Evolutionary conservation across 2,797 vertebrate genomes (phyloP).

Genomic region (Pelobates cultripes): DNA sequence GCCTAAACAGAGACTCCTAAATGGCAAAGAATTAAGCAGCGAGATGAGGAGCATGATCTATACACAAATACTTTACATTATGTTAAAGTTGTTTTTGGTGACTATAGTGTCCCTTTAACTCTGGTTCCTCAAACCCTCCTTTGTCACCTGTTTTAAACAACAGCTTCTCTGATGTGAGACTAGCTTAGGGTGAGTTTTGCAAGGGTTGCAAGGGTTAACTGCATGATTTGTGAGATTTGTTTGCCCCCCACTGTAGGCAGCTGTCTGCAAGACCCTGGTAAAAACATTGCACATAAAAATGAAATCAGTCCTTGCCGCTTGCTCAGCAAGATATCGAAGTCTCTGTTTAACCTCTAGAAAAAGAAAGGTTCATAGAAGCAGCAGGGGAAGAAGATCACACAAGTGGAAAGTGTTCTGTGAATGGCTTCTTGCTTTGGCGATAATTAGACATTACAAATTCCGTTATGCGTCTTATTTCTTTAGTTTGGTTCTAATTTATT

Average conservation of each 20-base stretch:
- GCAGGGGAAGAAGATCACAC: slow-evolving; percentile 10
- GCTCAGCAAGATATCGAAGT: slow-evolving; percentile 36
- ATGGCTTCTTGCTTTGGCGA: neutral
- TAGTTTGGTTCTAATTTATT: no score
- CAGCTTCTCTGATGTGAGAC: no score
- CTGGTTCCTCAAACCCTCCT: no score
- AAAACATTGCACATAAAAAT: slow-evolving; percentile 42
- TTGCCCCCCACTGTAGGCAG: neutral
- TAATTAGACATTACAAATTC: no score
- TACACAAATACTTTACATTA: no score
- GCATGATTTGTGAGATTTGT: neutral
- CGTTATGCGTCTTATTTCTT: no score
- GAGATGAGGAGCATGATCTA: no score
- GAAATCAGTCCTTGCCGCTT: slow-evolving; percentile 34
- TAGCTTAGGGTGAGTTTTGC: neutral
- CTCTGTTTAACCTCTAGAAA: slow-evolving; percentile 32
- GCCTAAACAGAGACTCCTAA: no score
- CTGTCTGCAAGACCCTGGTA: neutral
- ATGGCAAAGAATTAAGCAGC: no score
- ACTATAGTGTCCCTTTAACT: no score
- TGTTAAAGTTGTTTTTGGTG: no score
- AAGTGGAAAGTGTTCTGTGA: neutral
- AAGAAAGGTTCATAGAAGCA: slow-evolving; percentile 13
- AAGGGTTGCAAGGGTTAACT: neutral
- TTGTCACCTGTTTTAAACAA: no score